Base-by-base conservation (phyloP, 1,140 invertebrate species). In the Zaprionus nigranus region DNA sequence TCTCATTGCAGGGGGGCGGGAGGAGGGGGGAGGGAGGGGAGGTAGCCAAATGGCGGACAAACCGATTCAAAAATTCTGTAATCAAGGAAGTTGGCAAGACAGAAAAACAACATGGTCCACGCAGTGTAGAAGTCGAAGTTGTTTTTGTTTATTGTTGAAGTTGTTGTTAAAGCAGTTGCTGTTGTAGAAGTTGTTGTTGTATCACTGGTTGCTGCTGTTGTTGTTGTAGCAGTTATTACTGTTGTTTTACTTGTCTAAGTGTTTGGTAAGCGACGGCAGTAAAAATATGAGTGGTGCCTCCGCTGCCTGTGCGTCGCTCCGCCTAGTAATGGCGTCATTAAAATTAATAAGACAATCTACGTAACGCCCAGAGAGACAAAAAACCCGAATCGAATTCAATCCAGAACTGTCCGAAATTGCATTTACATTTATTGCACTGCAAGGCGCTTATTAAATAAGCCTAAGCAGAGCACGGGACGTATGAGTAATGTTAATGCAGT, bases 301-400 rank as follows among this genome's bases (percentile, higher is more conserved):
- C 40, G 40, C 40, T 43, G 36, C 36, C 36, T 4, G 40, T 46
- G 46, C 46, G 46, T 65, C 28, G 28, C 34, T 3, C 3, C 26
- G 34, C n/a, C 30, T 13, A 76, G 68, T 82, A 82, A 86, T 82
- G 79, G 62, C 62, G 73, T 63, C 84, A 87, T 87, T 88, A 84
- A 88, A 88, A 68, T 87, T 78, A 87, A 88, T 88, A 83, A 88
- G 84, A 72, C 77, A 80, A 73, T 79, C 62, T 61, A 56, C 46
- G 81, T 74, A 61, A 82, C 65, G 78, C 76, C 76, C 65, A 34
- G 26, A 28, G 24, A 20, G 63, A 58, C 61, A 60, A 15, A 3
- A 65, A 61, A 59, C 51, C 30, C n/a, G 40, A 46, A 46, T 17
- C n/a, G 17, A 49, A 17, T 20, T 20, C 7, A 49, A 38, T 56